A percentile compares a stretch with the other conserved stretches of the same genome.
Evolutionary conservation across 2,797 vertebrate species (phyloP).

Genomic region (Coendou prehensilis): DNA sequence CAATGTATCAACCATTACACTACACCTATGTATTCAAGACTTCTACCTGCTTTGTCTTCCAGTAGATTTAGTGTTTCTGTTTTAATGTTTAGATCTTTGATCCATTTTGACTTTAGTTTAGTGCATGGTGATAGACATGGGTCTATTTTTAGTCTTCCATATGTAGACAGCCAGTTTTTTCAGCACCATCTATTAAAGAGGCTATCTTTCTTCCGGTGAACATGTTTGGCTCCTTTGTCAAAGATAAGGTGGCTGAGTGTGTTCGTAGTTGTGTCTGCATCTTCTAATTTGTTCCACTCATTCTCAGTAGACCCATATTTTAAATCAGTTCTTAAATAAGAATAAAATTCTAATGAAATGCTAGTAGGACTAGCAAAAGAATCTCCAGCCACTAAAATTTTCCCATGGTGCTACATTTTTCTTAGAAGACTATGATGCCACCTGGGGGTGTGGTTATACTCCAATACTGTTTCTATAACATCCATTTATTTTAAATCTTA

Average conservation of each 20-base stretch:
- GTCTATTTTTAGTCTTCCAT: too few species aligned
- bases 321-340: conserved; percentile 65
- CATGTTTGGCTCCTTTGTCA: too few species aligned
- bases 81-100: background rate
- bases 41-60: background rate
- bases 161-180: too few species aligned
- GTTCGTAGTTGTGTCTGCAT: too few species aligned
- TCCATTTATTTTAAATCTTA: conserved; percentile 21
- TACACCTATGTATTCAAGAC: background rate
- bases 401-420: background rate
- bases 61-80: background rate
- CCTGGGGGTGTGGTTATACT: background rate
- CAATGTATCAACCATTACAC: too few species aligned
- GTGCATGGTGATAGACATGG: too few species aligned
- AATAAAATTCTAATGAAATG: background rate
- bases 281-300: background rate
- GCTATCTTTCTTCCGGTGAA: too few species aligned
- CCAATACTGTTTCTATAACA: background rate
- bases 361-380: background rate
- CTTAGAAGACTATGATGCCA: background rate
- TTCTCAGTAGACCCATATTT: background rate
- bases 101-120: too few species aligned
- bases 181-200: too few species aligned
- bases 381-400: background rate
- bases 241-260: too few species aligned